Conservation (phyloP, 1,140 invertebrate genomes). For the Agrilus planipennis region DNA sequence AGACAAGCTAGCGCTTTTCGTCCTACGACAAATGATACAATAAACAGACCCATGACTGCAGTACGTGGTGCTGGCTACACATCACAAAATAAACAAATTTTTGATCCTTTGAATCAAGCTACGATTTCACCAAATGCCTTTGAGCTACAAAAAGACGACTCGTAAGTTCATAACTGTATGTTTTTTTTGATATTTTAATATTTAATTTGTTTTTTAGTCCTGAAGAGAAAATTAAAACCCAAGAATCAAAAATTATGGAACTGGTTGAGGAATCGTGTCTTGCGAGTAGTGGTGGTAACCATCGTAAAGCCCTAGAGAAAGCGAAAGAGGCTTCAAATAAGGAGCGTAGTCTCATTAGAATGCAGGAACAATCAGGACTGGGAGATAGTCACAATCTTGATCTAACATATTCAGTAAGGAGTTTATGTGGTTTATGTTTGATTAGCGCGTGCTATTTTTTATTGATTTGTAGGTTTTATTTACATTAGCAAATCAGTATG, state of each 20-base stretch:
- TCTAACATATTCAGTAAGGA: conserved; percentile 78
- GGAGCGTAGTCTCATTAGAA: conserved; percentile 76
- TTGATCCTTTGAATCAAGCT: conserved; percentile 69
- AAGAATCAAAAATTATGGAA: conserved; percentile 72
- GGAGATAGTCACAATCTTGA: conserved; percentile 85
- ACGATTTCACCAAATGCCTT: conserved; percentile 41
- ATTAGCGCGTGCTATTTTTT: conserved; percentile 1
- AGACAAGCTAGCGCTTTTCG: conserved; percentile 23
- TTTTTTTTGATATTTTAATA: conserved; percentile 1
- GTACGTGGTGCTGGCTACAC: conserved; percentile 92
- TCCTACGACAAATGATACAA: conserved; percentile 21
- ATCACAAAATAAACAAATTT: conserved; percentile 45
- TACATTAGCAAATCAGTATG: conserved; percentile 88
- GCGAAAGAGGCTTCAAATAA: conserved; percentile 93
- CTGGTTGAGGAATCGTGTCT: conserved; percentile 77
- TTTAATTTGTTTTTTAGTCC: conserved; percentile 41
- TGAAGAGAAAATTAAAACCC: conserved; percentile 71
- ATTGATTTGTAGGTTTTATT: conserved; percentile 63
- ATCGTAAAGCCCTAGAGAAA: conserved; percentile 62
- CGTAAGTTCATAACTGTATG: conserved; percentile 38
- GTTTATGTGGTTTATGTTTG: neutral
- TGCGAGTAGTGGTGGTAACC: conserved; percentile 34
- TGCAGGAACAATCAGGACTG: conserved; percentile 81
- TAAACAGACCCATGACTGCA: conserved; percentile 78
- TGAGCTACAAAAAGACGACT: conserved; percentile 61